Base-by-base conservation (phyloP, 2,113 vertebrate genomes). In the Atherinomorus stipes region DNA sequence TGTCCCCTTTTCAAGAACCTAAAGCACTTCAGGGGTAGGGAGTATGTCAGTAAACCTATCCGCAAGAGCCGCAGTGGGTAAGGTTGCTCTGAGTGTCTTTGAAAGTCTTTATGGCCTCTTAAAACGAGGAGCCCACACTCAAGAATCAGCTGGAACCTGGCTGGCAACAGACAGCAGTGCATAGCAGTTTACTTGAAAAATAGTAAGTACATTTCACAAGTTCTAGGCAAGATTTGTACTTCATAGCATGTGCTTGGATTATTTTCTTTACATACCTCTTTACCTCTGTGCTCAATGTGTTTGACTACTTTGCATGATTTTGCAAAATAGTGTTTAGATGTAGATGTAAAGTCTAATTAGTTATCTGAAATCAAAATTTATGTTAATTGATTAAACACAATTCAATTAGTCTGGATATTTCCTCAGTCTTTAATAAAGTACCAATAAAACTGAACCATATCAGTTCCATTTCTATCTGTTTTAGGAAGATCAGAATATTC, bases 41-140 rank as follows among this genome's bases (percentile, higher is more conserved):
- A 64, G 54, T 71, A 81, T 66, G 77, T 15, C 66, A 61, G 92
- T 88, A 93, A 93, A 82, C 62, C 86, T 80, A 92, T 90, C 78
- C 81, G 58, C 40, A 64, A 56, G 56, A 63, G 64, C 53, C 72
- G 25, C 44, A 42, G 60, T 22, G 63, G 74, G 73, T 78, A 56
- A 79, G 71, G 78, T 70, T 74, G 57, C 76, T 75, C 44, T 18
- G 28, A 74, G 69, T 71, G 73, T 84, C 82, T 69, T 66, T 70
- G 42, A 80, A 81, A 83, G 72, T 50, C 31, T 83, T 78, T 78
- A 82, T 83, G 85, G 74, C 76, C 69, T 88, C 80, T 83, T 72
- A 84, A 88, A 91, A 88, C 45, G 16, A 63, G 28, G 53, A 83
- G 74, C 21, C 61, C 40, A 71, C 80, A 79, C 22, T 77, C 52